A percentile compares a stretch with the other conserved stretches of the same genome.
phyloP scores from a whole-genome alignment of 2,113 vertebrate species.

The Nesogale talazaci region DNA sequence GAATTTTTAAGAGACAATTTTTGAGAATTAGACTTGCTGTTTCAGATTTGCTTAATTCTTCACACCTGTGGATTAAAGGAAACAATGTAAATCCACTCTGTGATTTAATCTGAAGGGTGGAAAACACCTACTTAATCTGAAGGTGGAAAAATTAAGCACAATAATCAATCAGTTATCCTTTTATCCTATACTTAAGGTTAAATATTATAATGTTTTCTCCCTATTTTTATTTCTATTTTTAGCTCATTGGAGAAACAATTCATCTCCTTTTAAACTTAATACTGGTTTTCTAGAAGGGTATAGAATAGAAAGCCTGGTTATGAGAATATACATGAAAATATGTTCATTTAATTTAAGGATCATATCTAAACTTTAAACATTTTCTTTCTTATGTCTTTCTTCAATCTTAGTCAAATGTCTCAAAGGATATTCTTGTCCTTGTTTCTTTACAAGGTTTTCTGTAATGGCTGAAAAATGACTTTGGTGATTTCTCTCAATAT shows the following conservation, averaged over 20 bases:
- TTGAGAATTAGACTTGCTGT: not conserved
- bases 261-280: not conserved
- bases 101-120: not conserved
- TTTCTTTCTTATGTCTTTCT: not conserved
- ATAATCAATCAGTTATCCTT: not conserved
- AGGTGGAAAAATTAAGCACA: not conserved
- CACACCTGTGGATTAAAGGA: not conserved
- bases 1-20: not conserved
- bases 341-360: not conserved
- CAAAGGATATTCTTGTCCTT: not conserved
- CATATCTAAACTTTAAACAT: not conserved
- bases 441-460: not conserved
- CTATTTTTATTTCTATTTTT: not conserved
- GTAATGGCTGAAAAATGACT: not conserved
- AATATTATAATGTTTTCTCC: not conserved
- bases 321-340: not conserved
- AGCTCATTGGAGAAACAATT: not conserved
- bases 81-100: not conserved
- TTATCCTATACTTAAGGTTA: not conserved
- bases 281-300: not conserved
- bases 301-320: not conserved
- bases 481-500: not conserved
- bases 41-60: not conserved
- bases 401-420: not conserved
- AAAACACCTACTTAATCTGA: not conserved